Base-by-base conservation (phyloP, 2,113 vertebrate genomes). In the Ammodytes dubius region DNA sequence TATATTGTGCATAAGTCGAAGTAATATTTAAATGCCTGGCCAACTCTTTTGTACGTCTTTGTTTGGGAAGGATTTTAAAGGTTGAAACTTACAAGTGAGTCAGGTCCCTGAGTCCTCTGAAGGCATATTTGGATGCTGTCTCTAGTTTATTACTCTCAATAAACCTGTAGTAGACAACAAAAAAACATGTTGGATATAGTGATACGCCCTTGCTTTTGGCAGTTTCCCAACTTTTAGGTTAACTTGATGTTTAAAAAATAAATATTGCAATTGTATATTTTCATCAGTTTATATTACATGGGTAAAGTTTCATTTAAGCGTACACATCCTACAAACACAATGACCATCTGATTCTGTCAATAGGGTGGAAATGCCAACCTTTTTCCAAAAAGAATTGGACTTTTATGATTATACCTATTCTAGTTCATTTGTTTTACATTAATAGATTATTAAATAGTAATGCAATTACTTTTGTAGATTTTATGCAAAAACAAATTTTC, bases 81-180 rank as follows among this genome's bases (percentile, higher is more conserved):
- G 27, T n/a, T 39, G 64, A 60, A 85, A 97, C 97, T 93, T 96
- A 99, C 98, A 99, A 95, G 88, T 99, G 98, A 89, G 97, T 99
- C 94, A 99, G 89, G 86, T 99, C 97, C 74, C 97, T 96, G 72
- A 99, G 97, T 89, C 97, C 97, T 94, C 97, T 96, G 90, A 99
- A 99, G 74, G 98, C 95, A 79, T 96, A 96, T 95, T 96, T 98
- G 68, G 96, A 97, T 85, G 97, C 94, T 1, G 96, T 97, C 91
- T 99, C 97, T 61, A 99, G 95, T 94, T 97, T 98, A 88, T 99
- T 99, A 88, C 96, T 97, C 95, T 99, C 98, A 49, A 99, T 97
- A 89, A 99, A 99, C 93, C 98, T 99, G 93, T 59, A 61, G n/a
- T 84, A 70, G 15, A 89, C 9, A 56, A 70, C 52, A 47, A 27